These are phyloP conservation scores for Scaptomyza reducta DNA, from an alignment of 2,888 invertebrate species.

Conservation along the genomic window DNA sequence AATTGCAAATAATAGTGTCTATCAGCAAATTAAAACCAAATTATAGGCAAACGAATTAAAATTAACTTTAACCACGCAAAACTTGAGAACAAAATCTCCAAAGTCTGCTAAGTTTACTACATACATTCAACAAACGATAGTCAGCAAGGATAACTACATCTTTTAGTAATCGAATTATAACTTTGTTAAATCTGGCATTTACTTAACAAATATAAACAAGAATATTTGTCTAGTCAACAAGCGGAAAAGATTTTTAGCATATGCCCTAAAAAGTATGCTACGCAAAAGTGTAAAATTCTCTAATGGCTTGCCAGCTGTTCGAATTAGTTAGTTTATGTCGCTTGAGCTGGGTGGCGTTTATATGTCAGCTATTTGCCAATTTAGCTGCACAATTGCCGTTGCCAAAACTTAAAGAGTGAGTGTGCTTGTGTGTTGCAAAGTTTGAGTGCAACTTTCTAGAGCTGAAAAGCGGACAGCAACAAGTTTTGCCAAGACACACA, in stretches of 20 bases:
- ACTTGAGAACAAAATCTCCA: neutral
- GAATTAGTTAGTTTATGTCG: conserved; percentile 24
- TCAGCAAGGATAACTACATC: neutral
- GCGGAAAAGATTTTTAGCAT: conserved; percentile 29
- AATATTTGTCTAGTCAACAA: conserved; percentile 3
- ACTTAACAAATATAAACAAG: conserved; percentile 3
- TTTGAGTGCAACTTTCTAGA: conserved; percentile 49
- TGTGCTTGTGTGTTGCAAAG: conserved; percentile 21
- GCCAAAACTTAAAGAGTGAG: conserved; percentile 42
- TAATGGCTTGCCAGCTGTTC: conserved; percentile 33
- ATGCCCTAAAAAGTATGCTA: conserved; percentile 45
- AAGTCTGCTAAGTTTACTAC: neutral
- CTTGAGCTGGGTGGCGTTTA: conserved; percentile 43
- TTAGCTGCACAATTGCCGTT: conserved; percentile 59
- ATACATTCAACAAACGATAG: neutral
- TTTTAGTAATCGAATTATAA: neutral
- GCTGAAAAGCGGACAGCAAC: conserved; percentile 62
- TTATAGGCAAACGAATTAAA: neutral
- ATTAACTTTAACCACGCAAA: neutral
- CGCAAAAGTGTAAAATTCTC: conserved; percentile 40
- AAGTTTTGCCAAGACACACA: conserved; percentile 60
- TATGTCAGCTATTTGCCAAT: conserved; percentile 58
- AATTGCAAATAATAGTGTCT: neutral
- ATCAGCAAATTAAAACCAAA: neutral
- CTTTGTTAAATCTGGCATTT: neutral